Percentiles rank a stretch among this genome's conserved stretches.
Conservation (phyloP, 2,797 vertebrate species). For the Chelidonichthys spinosus region DNA sequence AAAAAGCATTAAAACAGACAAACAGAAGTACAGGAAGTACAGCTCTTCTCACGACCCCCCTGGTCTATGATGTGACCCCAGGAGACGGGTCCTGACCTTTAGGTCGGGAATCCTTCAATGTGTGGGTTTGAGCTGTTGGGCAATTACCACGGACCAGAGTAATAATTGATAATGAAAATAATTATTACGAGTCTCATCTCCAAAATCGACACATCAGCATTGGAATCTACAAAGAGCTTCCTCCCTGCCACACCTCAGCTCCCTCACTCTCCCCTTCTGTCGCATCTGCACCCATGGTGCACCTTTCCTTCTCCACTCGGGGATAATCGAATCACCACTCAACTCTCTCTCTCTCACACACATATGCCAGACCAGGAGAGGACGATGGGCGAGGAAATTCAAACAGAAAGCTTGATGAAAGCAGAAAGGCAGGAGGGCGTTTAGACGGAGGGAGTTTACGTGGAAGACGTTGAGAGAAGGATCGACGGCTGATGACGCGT, state of each 20-base stretch:
- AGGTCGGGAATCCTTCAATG: neutral
- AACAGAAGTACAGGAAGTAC: too few relatives aligned
- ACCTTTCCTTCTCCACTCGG: slow-evolving; percentile 39
- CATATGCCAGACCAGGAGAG: neutral
- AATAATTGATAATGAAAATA: neutral
- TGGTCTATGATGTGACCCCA: neutral
- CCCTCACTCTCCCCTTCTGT: slow-evolving; percentile 35
- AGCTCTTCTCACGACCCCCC: neutral
- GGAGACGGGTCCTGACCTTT: neutral
- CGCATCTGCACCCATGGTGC: slow-evolving; percentile 59
- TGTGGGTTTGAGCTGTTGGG: too few relatives aligned
- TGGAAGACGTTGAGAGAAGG: slow-evolving; percentile 53
- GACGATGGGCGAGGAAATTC: slow-evolving; percentile 4
- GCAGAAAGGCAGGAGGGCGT: neutral
- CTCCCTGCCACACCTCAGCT: slow-evolving; percentile 53
- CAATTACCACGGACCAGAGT: too few relatives aligned
- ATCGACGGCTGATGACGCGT: slow-evolving; percentile 47
- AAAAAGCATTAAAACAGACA: too few relatives aligned
- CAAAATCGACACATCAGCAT: slow-evolving; percentile 1
- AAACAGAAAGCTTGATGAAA: slow-evolving; percentile 24
- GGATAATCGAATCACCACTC: slow-evolving; percentile 78
- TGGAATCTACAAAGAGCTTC: neutral
- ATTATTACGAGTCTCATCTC: neutral
- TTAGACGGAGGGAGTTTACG: slow-evolving; percentile 25
- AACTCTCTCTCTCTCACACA: slow-evolving; percentile 27